Evolutionary conservation across 2,113 vertebrate species (phyloP).

Genomic region (Rhagologus leucostigma): DNA sequence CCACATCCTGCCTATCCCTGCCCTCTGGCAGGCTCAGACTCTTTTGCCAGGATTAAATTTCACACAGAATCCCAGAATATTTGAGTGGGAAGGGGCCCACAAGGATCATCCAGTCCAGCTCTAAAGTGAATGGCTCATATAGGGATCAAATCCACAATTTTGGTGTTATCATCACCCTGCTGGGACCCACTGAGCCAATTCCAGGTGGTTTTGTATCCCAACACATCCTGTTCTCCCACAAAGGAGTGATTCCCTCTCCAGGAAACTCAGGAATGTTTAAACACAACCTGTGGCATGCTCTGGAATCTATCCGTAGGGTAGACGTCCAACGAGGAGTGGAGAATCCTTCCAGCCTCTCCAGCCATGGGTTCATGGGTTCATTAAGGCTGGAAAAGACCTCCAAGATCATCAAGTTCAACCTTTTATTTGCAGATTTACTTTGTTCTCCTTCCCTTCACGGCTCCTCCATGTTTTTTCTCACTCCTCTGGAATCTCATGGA

Average conservation of each 20-base stretch:
- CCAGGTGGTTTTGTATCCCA: background rate
- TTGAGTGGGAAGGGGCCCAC: background rate
- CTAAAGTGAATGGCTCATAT: background rate
- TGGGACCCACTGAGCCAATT: background rate
- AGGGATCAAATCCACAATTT: background rate
- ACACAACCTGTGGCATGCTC: background rate
- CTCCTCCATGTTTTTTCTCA: background rate
- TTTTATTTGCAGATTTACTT: background rate
- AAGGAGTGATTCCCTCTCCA: background rate
- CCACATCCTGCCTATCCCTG: background rate
- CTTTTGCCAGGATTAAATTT: background rate
- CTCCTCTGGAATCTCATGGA: background rate
- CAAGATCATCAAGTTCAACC: background rate
- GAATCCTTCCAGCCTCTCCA: background rate
- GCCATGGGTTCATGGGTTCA: rapidly evolving
- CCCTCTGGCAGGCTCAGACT: background rate
- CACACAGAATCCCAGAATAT: background rate
- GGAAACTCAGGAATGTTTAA: background rate
- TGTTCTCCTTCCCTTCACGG: background rate
- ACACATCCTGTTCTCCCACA: rapidly evolving
- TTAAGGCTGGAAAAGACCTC: background rate
- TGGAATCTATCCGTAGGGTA: background rate
- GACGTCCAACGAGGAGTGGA: background rate
- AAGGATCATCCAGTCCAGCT: background rate
- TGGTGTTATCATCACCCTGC: background rate